These are phyloP conservation scores for Nomada fucata DNA, from an alignment of 2,888 invertebrate species.

Conservation along the genomic window DNA sequence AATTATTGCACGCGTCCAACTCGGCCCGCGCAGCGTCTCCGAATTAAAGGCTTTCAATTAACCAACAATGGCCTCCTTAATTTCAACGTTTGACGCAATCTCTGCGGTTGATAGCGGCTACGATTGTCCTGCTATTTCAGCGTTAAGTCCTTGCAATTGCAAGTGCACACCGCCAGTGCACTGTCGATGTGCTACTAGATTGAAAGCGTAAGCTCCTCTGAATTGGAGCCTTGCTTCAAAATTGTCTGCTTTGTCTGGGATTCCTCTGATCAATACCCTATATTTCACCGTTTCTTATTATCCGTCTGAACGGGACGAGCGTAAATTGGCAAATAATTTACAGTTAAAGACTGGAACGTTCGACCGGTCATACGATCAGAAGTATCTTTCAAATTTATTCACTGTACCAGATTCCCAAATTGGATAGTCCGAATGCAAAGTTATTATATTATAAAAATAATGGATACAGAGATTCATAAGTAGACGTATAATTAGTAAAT, in stretches of 20 bases:
- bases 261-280: neutral
- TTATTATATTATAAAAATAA: too few species aligned
- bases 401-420: too few species aligned
- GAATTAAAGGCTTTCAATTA: neutral
- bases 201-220: conserved; percentile 5
- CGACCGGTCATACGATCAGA: too few species aligned
- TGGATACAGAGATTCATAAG: too few species aligned
- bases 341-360: neutral
- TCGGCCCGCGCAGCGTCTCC: neutral
- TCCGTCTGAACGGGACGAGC: neutral
- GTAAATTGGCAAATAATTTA: neutral
- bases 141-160: neutral
- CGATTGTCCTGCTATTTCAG: conserved; percentile 4
- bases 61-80: neutral
- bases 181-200: neutral
- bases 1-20: too few species aligned
- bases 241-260: neutral
- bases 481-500: too few species aligned
- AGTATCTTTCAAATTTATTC: too few species aligned
- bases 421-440: too few species aligned
- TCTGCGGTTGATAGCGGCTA: neutral
- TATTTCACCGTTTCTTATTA: neutral
- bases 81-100: neutral
- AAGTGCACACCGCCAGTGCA: neutral
- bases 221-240: neutral